Base-by-base conservation (phyloP, 2,797 vertebrate species). In the Ibycter americanus region DNA sequence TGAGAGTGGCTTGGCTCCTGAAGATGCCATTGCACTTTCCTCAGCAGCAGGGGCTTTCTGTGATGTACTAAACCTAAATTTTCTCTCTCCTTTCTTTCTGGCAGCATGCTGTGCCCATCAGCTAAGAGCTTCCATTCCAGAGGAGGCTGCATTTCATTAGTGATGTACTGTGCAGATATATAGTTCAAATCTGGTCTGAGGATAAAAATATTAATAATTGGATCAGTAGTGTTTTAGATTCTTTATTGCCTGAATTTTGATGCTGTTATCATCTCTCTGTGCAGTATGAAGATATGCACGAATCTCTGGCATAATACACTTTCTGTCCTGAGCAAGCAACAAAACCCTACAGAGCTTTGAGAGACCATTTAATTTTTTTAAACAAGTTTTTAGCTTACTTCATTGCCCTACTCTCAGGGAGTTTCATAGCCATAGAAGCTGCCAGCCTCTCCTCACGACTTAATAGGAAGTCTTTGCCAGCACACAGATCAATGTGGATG, bases 161-260 rank as follows among this genome's bases (percentile, higher is more conserved):
- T 61, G 71, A 83, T 44, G 84, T 67, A 80, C 74, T 80, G 31
- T 71, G 74, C 44, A 87, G 89, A 49, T 91, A 42, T 7, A 80
- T 52, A 67, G 89, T 56, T 95, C 80, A 80, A 80, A 85, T 74
- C 44, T 85, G 20, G 67, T 95, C 71, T 94, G 67, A 90, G 96
- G 95, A 92, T 83, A 90, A 96, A 96, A 96, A 95, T 92, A 93
- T 59, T 94, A 94, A 87, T 93, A 96, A 96, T 92, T 92, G 78
- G 62, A 85, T 84, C 78, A 77, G 67, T 71, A 89, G 47, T 76
- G 62, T 80, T 94, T 93, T 90, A 66, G 92, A 78, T 93, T 87
- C 68, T 85, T 94, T 83, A 71, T 74, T 49, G 36, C 46, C 32
- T 74, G 49, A 67, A 38, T 95, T 96, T 84, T 83, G 80, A 23